Conservation (phyloP, 1,140 invertebrate species). For the Aphelenchoides avenae region DNA sequence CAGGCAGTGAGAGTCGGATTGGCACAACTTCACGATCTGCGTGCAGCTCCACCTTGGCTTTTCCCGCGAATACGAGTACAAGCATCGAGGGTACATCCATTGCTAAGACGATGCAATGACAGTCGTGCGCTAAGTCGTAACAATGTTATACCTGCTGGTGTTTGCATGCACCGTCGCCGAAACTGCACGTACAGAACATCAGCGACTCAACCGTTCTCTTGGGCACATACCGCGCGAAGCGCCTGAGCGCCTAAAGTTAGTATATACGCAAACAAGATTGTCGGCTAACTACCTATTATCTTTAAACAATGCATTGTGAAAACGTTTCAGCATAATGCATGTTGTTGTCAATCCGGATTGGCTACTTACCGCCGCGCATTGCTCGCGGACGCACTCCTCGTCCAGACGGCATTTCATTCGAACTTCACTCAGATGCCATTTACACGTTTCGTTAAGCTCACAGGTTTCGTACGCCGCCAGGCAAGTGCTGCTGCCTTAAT, state of each 20-base stretch:
- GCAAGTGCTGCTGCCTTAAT: constrained; percentile 31
- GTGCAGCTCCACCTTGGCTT: constrained; percentile 39
- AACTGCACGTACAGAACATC: constrained; percentile 53
- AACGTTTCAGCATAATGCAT: no score
- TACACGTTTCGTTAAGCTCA: constrained; percentile 46
- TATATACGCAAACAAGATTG: constrained; percentile 6
- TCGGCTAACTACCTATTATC: no score
- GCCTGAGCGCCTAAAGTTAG: constrained; percentile 44
- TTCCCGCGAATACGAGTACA: constrained; percentile 22
- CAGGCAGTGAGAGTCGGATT: constrained; percentile 38
- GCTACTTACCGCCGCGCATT: constrained; percentile 40
- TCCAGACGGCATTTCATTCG: constrained; percentile 40
- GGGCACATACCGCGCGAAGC: constrained; percentile 48
- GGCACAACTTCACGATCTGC: constrained; percentile 34
- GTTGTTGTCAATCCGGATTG: no score
- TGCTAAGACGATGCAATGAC: constrained; percentile 40
- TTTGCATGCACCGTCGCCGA: constrained; percentile 39
- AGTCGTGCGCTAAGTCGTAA: constrained; percentile 3
- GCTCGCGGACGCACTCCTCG: constrained; percentile 23
- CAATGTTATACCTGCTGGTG: constrained; percentile 32
- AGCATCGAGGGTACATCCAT: constrained; percentile 47
- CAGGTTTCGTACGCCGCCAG: constrained; percentile 27
- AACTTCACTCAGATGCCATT: constrained; percentile 53
- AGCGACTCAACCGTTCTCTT: constrained; percentile 38
- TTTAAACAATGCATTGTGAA: no score